phyloP scores from a whole-genome alignment of 1,140 invertebrate species.

The Carposina sasakii region DNA sequence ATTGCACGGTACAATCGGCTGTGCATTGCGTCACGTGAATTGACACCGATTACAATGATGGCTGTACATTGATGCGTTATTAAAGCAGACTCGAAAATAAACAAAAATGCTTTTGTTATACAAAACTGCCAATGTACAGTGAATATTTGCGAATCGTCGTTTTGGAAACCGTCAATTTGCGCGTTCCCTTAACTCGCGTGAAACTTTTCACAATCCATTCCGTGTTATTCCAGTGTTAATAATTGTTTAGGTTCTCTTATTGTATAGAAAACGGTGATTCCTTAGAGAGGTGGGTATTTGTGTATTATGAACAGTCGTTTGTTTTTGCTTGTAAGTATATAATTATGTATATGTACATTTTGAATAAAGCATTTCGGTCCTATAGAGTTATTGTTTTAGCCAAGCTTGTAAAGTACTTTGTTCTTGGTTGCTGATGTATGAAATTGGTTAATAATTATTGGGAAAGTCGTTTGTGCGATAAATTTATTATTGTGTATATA shows the following conservation, averaged over 20 bases:
- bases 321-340: conserved; percentile 61
- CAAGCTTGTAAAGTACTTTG: conserved; percentile 49
- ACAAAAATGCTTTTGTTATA: too few relatives aligned
- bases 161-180: too few relatives aligned
- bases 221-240: conserved; percentile 40
- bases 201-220: conserved; percentile 33
- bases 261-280: conserved; percentile 17
- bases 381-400: conserved; percentile 41
- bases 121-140: too few relatives aligned
- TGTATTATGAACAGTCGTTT: conserved; percentile 42
- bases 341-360: conserved; percentile 68
- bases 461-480: conserved; percentile 39
- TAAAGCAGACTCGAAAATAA: too few relatives aligned
- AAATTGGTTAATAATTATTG: too few relatives aligned
- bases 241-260: conserved; percentile 34
- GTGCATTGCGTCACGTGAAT: too few relatives aligned
- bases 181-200: too few relatives aligned
- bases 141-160: too few relatives aligned
- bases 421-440: too few relatives aligned
- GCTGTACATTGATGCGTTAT: too few relatives aligned
- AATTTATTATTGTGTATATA: conserved; percentile 54
- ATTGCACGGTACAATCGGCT: too few relatives aligned
- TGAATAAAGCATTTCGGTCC: conserved; percentile 41
- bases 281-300: conserved; percentile 25
- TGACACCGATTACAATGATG: too few relatives aligned